Evolutionary conservation across 2,797 vertebrate species (phyloP), one percentile per base, ranked within the genome.

Genomic region (Eulemur rubriventer): DNA sequence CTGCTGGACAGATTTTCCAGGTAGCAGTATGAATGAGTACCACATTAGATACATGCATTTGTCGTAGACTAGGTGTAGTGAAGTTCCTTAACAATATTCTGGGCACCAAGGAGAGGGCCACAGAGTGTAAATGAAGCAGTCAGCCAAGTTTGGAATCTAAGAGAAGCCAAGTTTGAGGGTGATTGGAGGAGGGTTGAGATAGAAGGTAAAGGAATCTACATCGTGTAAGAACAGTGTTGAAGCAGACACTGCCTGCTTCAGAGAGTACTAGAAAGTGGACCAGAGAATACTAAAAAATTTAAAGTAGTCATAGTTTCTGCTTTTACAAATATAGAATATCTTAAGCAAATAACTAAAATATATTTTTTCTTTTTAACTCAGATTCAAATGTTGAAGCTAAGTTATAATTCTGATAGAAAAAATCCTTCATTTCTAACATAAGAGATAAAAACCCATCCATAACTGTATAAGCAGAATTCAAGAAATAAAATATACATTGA

Each of bases 381-480:
- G 18, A 69, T 78, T 83, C 70, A 87, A 48, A 75, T 89, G 48
- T 88, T 94, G 91, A 76, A 89, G 18, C 24, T 94, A 81, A 82
- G 41, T 85, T 92, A 33, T 16, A 79, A 28, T 92, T 95, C 55
- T 89, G 41, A 73, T 59, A 79, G 73, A 78, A 43, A 93, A 93
- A 87, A 86, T 33, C 28, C 38, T 91, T 85, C 48, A 63, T 94
- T 94, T 80, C 43, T 95, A 65, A 67, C 33, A 33, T 57, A 43
- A 89, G n/a, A 87, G 26, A 24, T 26, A 59, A 87, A 43, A 59
- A 69, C 26, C 79, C 6, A 1, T 93, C 8, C 91, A 35, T 78
- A 80, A 80, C 65, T 95, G 0, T 11, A 72, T 94, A 78, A 95
- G 76, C 38, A 33, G 87, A 96, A 96, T 89, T 89, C 3, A 89